Evolutionary conservation across 2,797 vertebrate species (phyloP).

Genomic region (Emys orbicularis): DNA sequence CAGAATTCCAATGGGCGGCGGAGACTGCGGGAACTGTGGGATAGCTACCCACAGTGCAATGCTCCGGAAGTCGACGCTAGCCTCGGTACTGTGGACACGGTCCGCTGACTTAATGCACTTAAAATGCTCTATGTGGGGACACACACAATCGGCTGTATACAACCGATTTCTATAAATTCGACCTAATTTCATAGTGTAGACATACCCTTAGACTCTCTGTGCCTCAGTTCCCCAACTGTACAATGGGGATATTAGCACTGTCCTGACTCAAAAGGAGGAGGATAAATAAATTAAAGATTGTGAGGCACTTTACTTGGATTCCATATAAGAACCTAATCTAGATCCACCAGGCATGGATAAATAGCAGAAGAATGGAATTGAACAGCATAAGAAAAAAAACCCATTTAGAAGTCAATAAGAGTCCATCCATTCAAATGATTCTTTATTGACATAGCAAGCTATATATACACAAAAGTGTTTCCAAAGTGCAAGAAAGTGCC

Average conservation of each 20-base stretch:
- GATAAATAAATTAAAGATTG: not conserved
- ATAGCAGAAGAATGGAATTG: not conserved
- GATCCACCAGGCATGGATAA: not conserved
- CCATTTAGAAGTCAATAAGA: conserved; percentile 50
- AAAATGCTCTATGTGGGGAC: too few relatives aligned
- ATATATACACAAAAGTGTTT: not conserved
- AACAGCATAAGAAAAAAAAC: not conserved
- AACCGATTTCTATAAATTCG: too few relatives aligned
- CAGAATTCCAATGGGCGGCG: too few relatives aligned
- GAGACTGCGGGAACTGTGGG: too few relatives aligned
- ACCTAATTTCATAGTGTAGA: too few relatives aligned
- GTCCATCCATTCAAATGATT: conserved; percentile 59
- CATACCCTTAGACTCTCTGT: not conserved
- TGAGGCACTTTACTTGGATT: not conserved
- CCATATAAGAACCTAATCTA: not conserved
- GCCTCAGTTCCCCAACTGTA: not conserved
- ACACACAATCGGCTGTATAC: too few relatives aligned
- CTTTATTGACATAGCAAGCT: not conserved
- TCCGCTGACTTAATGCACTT: too few relatives aligned
- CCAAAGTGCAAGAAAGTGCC: conserved; percentile 47
- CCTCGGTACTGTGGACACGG: too few relatives aligned
- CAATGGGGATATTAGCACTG: not conserved
- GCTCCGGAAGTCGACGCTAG: too few relatives aligned
- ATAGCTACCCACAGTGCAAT: too few relatives aligned
- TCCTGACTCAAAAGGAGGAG: not conserved